A percentile compares a stretch with the other conserved stretches of the same genome.
These are phyloP conservation scores for Psittacula echo DNA, from an alignment of 2,797 vertebrate genomes.

Conservation along the genomic window DNA sequence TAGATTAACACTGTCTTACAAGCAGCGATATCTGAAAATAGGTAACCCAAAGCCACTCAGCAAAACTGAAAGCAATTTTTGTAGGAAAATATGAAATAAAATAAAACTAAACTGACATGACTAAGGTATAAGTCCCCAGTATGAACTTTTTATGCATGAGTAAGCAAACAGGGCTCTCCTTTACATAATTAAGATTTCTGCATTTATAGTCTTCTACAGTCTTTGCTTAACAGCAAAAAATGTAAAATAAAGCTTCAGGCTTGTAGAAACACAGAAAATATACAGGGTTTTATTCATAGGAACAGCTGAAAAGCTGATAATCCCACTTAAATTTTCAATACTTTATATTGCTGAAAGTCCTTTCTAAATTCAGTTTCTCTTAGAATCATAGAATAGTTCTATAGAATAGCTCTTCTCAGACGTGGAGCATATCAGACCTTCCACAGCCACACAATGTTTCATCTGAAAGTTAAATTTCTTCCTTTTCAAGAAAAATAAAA, in stretches of 20 bases:
- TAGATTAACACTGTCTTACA: fast-evolving
- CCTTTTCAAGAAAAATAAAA: neutral
- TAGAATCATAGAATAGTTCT: no score
- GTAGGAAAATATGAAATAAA: neutral
- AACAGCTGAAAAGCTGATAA: neutral
- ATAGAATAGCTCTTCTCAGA: neutral
- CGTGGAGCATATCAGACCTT: neutral
- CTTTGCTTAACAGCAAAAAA: neutral
- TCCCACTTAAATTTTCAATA: neutral
- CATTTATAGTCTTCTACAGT: neutral
- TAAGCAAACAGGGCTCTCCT: conserved; percentile 6
- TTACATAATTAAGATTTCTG: neutral
- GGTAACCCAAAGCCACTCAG: neutral
- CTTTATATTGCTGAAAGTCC: neutral
- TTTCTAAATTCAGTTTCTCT: neutral
- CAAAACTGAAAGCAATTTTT: neutral
- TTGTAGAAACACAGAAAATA: neutral
- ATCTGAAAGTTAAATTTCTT: neutral
- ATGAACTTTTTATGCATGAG: neutral
- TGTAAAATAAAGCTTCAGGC: neutral
- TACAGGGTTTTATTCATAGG: neutral
- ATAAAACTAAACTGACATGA: neutral
- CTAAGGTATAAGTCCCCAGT: neutral
- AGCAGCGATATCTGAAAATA: neutral
- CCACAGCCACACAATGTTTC: neutral